These are phyloP conservation scores for Brachypteracias leptosomus DNA, from an alignment of 2,113 vertebrate genomes.

Conservation along the genomic window DNA sequence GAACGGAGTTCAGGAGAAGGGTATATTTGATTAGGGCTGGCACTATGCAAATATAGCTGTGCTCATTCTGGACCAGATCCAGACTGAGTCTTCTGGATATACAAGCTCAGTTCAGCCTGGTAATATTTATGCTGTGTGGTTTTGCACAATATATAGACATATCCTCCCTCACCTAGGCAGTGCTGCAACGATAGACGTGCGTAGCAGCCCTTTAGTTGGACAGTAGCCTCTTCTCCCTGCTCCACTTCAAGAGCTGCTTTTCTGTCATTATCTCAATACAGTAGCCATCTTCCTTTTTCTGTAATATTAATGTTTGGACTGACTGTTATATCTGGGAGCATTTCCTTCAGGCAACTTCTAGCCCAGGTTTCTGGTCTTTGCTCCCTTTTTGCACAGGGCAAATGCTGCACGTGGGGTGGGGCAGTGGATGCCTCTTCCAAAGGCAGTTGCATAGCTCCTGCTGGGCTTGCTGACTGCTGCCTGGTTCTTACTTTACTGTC, in stretches of 20 bases:
- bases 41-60: not conserved
- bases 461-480: not conserved
- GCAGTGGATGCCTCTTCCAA: not conserved
- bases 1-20: not conserved
- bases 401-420: not conserved
- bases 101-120: not conserved
- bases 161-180: not conserved
- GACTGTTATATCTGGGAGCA: not conserved
- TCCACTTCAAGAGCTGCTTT: not conserved
- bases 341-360: not conserved
- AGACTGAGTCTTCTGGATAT: not conserved
- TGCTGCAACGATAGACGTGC: not conserved
- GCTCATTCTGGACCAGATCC: not conserved
- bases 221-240: not conserved
- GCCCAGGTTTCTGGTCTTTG: not conserved
- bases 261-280: not conserved
- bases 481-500: not conserved
- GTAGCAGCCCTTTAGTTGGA: not conserved
- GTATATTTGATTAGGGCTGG: not conserved
- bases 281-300: not conserved
- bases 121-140: not conserved
- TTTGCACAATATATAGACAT: not conserved
- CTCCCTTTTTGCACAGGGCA: not conserved
- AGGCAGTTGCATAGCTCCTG: rapidly evolving
- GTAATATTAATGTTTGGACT: not conserved